Evolutionary conservation across 2,888 invertebrate species (phyloP).

Genomic region (Parthenolecanium corni): DNA sequence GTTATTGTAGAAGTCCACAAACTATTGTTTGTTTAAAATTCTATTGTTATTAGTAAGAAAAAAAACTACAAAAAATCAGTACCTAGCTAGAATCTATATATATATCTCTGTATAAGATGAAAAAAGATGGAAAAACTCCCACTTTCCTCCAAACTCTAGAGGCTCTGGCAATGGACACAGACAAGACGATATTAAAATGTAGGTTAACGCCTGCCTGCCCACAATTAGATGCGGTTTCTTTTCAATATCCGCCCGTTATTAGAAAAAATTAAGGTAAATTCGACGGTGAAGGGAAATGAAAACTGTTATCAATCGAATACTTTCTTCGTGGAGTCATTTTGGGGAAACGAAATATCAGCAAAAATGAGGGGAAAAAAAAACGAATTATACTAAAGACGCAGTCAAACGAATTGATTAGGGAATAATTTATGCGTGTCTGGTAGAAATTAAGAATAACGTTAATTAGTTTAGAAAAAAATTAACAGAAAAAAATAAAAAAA

Average conservation of each 20-base stretch:
- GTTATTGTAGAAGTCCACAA: neutral
- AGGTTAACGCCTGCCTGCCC: slow-evolving; percentile 25
- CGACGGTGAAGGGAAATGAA: neutral
- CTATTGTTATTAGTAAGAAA: neutral
- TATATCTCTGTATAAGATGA: neutral
- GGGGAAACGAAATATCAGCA: neutral
- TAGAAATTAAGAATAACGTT: neutral
- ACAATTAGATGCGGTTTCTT: slow-evolving; percentile 26
- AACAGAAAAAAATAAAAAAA: neutral
- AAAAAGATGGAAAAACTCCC: slow-evolving; percentile 1
- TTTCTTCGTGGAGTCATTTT: neutral
- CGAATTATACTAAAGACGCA: neutral
- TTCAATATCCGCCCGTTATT: slow-evolving; percentile 22
- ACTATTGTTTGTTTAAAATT: slow-evolving; percentile 5
- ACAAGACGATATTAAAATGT: slow-evolving; percentile 10
- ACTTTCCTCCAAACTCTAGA: neutral
- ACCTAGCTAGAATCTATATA: too few relatives aligned
- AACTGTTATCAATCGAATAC: neutral
- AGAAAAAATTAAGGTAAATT: slow-evolving; percentile 13
- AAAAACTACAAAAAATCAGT: too few relatives aligned
- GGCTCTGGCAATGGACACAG: neutral
- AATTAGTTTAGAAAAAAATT: slow-evolving; percentile 15
- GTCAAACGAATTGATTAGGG: slow-evolving; percentile 22
- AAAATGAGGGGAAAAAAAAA: neutral
- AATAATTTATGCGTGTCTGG: neutral